Evolutionary conservation across 2,888 invertebrate species (phyloP), one percentile per base, ranked within the genome.

Genomic region (Calameuta idolon): DNA sequence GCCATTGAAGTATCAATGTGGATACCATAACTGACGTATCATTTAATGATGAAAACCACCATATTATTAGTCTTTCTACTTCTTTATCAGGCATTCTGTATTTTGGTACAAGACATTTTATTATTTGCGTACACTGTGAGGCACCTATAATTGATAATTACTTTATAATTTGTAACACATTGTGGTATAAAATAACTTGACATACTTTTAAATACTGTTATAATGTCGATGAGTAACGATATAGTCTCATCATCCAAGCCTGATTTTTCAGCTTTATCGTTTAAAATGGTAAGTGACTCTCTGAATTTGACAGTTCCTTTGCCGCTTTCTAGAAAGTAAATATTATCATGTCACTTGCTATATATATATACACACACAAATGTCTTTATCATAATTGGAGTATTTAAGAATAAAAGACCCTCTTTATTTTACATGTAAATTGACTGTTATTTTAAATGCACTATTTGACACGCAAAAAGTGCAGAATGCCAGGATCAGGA

Each of bases 41-140:
- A 34, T 87, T 76, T 1, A 85, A 30, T 0, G 81, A 79, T 0
- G 85, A 76, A 5, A 91, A 74, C 69, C 80, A 87, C 86, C 89
- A 89, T 37, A 81, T 79, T 12, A 90, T 84, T 11, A 91, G 75
- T 11, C 77, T 77, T 69, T 88, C 86, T 0, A 85, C 81, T 5
- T 81, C 30, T 5, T 79, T 1, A 68, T 87, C 82, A 4, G 84
- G 73, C 37, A 89, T 68, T 76, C 79, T 85, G 34, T 80, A 69
- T 69, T 34, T 84, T 40, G 91, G 91, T 78, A 90, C 85, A 69
- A 91, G 80, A 80, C 90, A 90, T 80, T 90, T 89, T 73, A 90
- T 84, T n/a, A 91, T 76, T 0, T 82, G 69, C 4, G 84, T 80
- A n/a, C 76, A 37, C 79, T 85, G 85, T 4, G 40, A 74, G 11